Evolutionary conservation across 2,888 invertebrate species (phyloP), one percentile per base, ranked within the genome.

Genomic region (Nomada fucata): DNA sequence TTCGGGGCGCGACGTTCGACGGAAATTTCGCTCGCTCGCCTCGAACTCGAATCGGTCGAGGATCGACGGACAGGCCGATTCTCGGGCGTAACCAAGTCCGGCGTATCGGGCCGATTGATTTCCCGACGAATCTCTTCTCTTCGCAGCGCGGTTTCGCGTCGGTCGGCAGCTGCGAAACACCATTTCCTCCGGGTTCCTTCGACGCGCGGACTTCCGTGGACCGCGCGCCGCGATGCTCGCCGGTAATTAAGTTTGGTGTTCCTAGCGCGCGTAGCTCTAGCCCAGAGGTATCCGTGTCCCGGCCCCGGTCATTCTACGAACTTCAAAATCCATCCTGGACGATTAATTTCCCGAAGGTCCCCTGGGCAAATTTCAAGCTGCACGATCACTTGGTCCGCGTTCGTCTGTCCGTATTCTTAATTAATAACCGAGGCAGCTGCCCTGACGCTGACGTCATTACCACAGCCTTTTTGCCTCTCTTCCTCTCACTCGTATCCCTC

Each of bases 401-500:
- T 69, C 73, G 76, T 86, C 82, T 72, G 85, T 88, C 86, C 89
- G 85, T 83, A 86, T 77, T 89, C 90, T 92, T 92, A 93, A 93
- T 93, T 93, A 93, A 93, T 93, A 93, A 93, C 91, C 89, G 83
- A 89, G 90, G 89, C 92, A 92, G 93, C 93, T 93, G 93, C 90
- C 88, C 86, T 84, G 70, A 82, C 88, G 88, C 87, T 90, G 92
- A 91, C 91, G 91, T 93, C 92, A 92, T 93, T 93, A 93, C 89
- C 85, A 7, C 36, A 78, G 76, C 84, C 87, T 90, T 91, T 91
- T 92, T 90, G 90, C 90, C 84, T 83, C 78, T 81, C 82, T 73
- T 76, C 77, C 76, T 83, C 74, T 69, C 76, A 72, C 50, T 68
- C 74, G 69, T 76, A 70, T 74, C 71, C 76, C 65, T 76, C 20